phyloP scores from a whole-genome alignment of 2,888 invertebrate genomes.

The Dione vanillae region DNA sequence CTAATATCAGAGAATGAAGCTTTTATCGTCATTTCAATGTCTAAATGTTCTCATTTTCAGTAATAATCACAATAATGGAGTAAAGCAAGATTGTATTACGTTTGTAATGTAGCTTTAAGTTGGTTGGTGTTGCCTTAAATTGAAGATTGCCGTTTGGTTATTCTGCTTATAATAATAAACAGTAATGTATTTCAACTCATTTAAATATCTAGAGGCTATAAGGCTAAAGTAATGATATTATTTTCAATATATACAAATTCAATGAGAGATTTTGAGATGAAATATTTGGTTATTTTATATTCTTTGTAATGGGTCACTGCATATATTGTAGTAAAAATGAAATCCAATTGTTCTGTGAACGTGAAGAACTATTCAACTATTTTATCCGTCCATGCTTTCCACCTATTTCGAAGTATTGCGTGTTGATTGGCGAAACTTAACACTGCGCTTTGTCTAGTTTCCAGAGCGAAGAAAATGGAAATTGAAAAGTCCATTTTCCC shows the following conservation, averaged over 20 bases:
- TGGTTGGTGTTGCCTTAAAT: slow-evolving; percentile 18
- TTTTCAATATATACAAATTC: not conserved
- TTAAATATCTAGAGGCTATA: not conserved
- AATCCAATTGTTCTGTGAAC: no score
- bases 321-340: no score
- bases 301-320: no score
- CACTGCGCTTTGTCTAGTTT: no score
- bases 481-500: no score
- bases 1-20: slow-evolving; percentile 38
- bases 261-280: not conserved
- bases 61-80: slow-evolving; percentile 26
- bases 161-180: slow-evolving; percentile 2
- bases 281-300: not conserved
- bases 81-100: slow-evolving; percentile 12
- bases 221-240: not conserved
- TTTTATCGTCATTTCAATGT: slow-evolving; percentile 19
- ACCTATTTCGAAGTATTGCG: no score
- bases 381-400: no score
- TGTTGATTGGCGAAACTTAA: no score
- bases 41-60: slow-evolving; percentile 16
- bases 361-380: no score
- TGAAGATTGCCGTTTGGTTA: not conserved
- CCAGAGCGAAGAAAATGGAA: no score
- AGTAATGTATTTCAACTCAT: not conserved
- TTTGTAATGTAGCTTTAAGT: slow-evolving; percentile 1